Percentiles rank a stretch among this genome's conserved stretches.
Conservation (phyloP, 1,140 invertebrate genomes). For the Eriosoma lanigerum region DNA sequence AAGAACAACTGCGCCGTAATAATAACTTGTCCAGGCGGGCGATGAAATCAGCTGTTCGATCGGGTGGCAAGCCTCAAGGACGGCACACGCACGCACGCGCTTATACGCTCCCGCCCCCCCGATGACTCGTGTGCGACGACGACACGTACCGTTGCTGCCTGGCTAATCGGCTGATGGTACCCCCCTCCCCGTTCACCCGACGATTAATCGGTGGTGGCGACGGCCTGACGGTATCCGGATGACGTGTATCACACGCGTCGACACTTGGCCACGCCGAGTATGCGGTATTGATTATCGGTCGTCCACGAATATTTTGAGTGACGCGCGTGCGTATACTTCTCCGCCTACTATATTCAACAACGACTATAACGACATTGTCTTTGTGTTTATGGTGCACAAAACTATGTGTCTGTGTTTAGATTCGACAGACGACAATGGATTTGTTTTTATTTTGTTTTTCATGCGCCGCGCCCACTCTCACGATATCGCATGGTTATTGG, state of each 20-base stretch:
- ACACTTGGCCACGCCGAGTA: no score
- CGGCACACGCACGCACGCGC: neutral
- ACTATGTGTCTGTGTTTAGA: no score
- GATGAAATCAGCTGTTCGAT: conserved; percentile 34
- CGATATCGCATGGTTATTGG: no score
- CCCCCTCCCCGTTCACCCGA: no score
- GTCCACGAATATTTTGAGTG: neutral
- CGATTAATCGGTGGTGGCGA: neutral
- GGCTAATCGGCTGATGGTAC: no score
- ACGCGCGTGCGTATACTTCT: neutral
- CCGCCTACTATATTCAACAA: no score
- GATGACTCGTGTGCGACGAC: neutral
- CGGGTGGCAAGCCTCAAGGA: conserved; percentile 17
- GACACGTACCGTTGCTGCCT: neutral
- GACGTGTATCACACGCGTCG: neutral
- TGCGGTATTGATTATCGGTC: conserved; percentile 1
- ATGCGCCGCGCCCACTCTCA: no score
- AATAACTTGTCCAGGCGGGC: conserved; percentile 40
- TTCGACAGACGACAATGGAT: no score
- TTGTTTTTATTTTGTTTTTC: no score
- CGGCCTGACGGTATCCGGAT: neutral
- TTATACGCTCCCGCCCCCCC: no score
- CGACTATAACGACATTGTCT: no score
- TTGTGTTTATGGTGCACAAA: neutral
- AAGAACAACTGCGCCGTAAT: conserved; percentile 45